phyloP scores from a whole-genome alignment of 2,113 vertebrate genomes.

The Ancistrus triradiatus region DNA sequence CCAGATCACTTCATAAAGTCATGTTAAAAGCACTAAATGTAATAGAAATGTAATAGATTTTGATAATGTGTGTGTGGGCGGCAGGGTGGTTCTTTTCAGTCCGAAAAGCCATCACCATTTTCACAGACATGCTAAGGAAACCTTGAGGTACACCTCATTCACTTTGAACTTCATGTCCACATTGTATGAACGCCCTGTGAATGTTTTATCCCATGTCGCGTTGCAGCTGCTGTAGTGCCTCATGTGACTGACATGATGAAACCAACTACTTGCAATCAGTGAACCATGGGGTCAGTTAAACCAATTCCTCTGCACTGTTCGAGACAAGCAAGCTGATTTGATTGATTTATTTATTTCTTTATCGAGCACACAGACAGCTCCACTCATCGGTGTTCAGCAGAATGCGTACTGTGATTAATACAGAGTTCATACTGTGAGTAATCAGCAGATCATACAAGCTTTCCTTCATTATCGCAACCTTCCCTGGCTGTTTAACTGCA shows the following conservation, averaged over 20 bases:
- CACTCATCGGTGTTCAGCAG: not conserved
- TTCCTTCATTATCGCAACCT: not conserved
- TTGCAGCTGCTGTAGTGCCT: not conserved
- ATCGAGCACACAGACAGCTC: not conserved
- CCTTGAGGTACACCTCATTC: too few species aligned
- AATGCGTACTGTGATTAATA: constrained; percentile 6
- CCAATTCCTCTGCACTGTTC: not conserved
- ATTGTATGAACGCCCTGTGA: too few species aligned
- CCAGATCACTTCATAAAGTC: too few species aligned
- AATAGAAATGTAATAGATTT: too few species aligned
- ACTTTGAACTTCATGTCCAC: too few species aligned
- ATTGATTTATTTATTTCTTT: constrained; percentile 25
- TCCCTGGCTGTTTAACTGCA: too few species aligned
- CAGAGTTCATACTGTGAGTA: constrained; percentile 1
- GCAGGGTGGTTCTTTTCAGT: too few species aligned
- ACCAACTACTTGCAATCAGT: constrained; percentile 7
- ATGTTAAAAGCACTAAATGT: too few species aligned
- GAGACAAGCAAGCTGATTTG: constrained; percentile 19
- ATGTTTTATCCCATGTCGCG: too few species aligned
- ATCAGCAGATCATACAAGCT: constrained; percentile 4
- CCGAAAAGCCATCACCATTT: too few species aligned
- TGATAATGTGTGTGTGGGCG: too few species aligned
- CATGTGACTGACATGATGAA: constrained; percentile 7
- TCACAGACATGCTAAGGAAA: too few species aligned
- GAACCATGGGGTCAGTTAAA: not conserved